Evolutionary conservation across 2,888 invertebrate genomes (phyloP).

Genomic region (Carcina quercana): DNA sequence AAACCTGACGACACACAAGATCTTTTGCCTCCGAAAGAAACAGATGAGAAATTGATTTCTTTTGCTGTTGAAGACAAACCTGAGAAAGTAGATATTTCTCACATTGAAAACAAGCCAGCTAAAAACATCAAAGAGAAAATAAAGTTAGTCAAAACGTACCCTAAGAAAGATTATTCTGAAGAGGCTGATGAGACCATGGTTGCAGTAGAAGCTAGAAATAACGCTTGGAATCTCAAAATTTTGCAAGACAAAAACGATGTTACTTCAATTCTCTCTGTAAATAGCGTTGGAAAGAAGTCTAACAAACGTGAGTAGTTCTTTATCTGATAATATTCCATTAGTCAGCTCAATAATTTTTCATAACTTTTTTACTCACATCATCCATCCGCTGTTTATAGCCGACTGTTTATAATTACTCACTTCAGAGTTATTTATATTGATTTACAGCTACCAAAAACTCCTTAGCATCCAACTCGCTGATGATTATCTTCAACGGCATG

Average conservation of each 20-base stretch:
- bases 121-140: constrained; percentile 71
- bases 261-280: constrained; percentile 75
- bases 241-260: constrained; percentile 65
- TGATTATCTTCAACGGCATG: constrained; percentile 84
- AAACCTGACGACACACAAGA: constrained; percentile 41
- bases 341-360: too few relatives aligned
- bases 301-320: constrained; percentile 52
- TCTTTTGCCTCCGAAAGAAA: constrained; percentile 51
- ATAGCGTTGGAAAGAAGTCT: constrained; percentile 73
- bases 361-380: too few relatives aligned
- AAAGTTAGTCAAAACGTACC: constrained; percentile 66
- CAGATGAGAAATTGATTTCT: constrained; percentile 70
- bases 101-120: constrained; percentile 53
- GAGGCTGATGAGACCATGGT: constrained; percentile 76
- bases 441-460: background rate
- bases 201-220: constrained; percentile 73
- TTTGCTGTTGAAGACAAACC: constrained; percentile 67
- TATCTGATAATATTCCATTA: too few relatives aligned
- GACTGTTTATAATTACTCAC: too few relatives aligned
- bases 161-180: constrained; percentile 60
- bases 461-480: constrained; percentile 64
- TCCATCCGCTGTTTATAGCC: too few relatives aligned
- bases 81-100: constrained; percentile 50
- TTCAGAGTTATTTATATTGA: constrained; percentile 2
- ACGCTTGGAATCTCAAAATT: constrained; percentile 56